These are phyloP conservation scores for Papilio dardanus DNA, from an alignment of 1,140 invertebrate genomes.

Conservation along the genomic window DNA sequence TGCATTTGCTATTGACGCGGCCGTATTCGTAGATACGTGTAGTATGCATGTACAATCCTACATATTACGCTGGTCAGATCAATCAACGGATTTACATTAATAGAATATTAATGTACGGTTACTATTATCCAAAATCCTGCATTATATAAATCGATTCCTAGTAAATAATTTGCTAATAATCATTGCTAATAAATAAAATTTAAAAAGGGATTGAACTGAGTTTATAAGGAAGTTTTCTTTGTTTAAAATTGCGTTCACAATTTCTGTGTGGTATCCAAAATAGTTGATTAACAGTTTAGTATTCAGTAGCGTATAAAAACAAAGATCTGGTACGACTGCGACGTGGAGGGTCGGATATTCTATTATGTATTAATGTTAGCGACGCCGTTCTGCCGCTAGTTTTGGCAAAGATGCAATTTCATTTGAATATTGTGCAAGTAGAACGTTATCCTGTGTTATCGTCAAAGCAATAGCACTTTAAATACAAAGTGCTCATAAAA, in stretches of 20 bases:
- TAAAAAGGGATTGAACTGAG: not conserved
- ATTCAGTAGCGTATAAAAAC: conserved; percentile 75
- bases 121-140: not conserved
- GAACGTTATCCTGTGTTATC: conserved; percentile 74
- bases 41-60: conserved; percentile 24
- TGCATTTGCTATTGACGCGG: conserved; percentile 76
- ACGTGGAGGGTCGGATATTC: conserved; percentile 71
- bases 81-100: conserved; percentile 22
- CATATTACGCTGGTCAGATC: not conserved
- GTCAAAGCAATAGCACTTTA: conserved; percentile 72
- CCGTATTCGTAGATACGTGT: conserved; percentile 55
- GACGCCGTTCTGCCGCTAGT: conserved; percentile 76
- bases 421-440: conserved; percentile 81
- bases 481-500: conserved; percentile 79
- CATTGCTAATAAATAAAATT: too few species aligned
- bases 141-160: too few species aligned
- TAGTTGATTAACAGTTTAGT: conserved; percentile 62
- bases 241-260: conserved; percentile 9
- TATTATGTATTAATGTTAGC: conserved; percentile 80
- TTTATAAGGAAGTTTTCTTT: too few species aligned
- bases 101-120: conserved; percentile 19
- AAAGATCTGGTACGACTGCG: conserved; percentile 59
- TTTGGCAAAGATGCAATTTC: conserved; percentile 82
- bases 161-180: too few species aligned
- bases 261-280: conserved; percentile 47